These are phyloP conservation scores for Tipula lateralis DNA, from an alignment of 2,888 invertebrate species.

Conservation along the genomic window DNA sequence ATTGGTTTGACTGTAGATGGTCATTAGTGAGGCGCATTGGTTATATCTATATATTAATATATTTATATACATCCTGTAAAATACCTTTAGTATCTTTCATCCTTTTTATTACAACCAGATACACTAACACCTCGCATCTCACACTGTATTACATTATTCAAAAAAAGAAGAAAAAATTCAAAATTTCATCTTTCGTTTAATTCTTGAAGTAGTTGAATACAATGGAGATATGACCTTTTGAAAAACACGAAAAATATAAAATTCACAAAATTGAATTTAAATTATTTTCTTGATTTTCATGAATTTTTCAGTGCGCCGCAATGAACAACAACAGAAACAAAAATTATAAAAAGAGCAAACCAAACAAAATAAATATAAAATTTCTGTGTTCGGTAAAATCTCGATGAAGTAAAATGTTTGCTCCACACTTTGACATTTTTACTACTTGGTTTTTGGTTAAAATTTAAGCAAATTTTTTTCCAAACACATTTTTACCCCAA, in stretches of 20 bases:
- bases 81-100: no score
- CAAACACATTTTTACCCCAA: neutral
- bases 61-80: no score
- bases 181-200: neutral
- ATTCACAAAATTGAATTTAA: conserved; percentile 9
- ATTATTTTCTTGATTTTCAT: neutral
- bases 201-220: neutral
- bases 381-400: neutral
- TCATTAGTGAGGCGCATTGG: no score
- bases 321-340: neutral
- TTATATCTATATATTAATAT: no score
- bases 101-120: neutral
- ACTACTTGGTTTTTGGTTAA: neutral
- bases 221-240: conserved; percentile 24
- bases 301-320: neutral
- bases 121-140: neutral
- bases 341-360: neutral
- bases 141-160: neutral
- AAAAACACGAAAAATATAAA: neutral
- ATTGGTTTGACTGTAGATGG: no score
- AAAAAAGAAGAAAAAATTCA: neutral
- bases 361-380: neutral
- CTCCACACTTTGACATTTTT: neutral
- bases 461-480: neutral
- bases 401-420: neutral